phyloP scores from a whole-genome alignment of 2,888 invertebrate species.

The Amaurobius ferox region DNA sequence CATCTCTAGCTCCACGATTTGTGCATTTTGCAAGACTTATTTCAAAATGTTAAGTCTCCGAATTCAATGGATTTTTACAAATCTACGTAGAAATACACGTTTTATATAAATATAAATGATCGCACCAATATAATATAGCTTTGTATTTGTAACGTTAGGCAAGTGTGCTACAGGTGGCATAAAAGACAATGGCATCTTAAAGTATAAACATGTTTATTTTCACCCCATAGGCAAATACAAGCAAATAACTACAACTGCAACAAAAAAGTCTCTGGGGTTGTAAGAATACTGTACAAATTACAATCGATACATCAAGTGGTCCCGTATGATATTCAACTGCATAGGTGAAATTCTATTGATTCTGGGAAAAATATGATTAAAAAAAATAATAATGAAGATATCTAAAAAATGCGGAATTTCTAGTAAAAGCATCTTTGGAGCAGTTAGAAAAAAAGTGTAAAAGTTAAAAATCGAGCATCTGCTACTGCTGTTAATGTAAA shows the following conservation, averaged over 20 bases:
- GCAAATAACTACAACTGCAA: slow-evolving; percentile 57
- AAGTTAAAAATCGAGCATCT: slow-evolving; percentile 51
- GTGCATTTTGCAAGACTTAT: too few relatives aligned
- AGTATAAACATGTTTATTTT: slow-evolving; percentile 64
- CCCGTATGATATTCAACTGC: slow-evolving; percentile 17
- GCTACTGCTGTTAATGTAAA: slow-evolving; percentile 61
- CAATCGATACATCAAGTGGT: slow-evolving; percentile 27
- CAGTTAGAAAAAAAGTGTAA: slow-evolving; percentile 41
- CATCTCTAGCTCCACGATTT: too few relatives aligned
- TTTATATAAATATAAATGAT: too few relatives aligned
- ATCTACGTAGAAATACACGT: too few relatives aligned
- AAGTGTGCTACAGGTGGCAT: too few relatives aligned
- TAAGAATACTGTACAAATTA: slow-evolving; percentile 58
- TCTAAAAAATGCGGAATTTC: slow-evolving; percentile 31
- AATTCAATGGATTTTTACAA: too few relatives aligned
- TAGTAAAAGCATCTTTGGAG: slow-evolving; percentile 56
- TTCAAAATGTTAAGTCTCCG: too few relatives aligned
- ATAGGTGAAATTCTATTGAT: not conserved
- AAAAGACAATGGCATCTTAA: too few relatives aligned
- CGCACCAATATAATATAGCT: too few relatives aligned
- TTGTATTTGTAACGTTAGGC: too few relatives aligned
- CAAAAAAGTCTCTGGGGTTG: slow-evolving; percentile 41
- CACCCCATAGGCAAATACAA: slow-evolving; percentile 60
- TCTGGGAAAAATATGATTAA: not conserved
- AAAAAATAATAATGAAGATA: not conserved